Conservation (phyloP, 2,113 vertebrate species). For the Lontra canadensis region DNA sequence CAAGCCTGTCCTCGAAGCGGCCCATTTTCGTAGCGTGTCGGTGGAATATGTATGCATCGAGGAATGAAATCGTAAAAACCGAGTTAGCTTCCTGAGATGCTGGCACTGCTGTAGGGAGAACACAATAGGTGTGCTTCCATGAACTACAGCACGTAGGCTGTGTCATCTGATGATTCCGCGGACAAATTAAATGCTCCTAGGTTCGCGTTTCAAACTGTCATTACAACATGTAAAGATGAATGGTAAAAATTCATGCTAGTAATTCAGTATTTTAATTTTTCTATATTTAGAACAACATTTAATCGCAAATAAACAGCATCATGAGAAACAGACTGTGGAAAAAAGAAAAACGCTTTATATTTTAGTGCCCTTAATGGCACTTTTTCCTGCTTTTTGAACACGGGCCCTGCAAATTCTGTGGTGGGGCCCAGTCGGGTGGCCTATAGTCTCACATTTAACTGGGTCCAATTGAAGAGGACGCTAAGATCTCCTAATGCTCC, state of each 20-base stretch:
- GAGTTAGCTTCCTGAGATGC: not conserved
- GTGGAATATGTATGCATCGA: too few species aligned
- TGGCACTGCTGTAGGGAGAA: not conserved
- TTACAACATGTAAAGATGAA: not conserved
- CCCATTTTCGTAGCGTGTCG: not conserved
- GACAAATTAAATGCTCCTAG: not conserved
- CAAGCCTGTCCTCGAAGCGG: too few species aligned
- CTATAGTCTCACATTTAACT: not conserved
- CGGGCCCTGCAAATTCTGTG: not conserved
- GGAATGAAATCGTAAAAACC: not conserved
- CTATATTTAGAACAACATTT: not conserved
- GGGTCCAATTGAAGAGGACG: not conserved
- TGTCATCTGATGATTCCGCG: not conserved
- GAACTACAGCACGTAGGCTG: not conserved
- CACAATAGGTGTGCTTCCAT: not conserved
- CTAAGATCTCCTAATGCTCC: not conserved
- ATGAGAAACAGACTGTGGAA: not conserved
- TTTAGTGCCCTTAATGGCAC: not conserved
- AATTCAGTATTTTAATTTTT: slow-evolving; percentile 22
- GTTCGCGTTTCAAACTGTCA: not conserved
- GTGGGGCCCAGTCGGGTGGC: not conserved
- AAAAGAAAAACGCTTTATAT: not conserved
- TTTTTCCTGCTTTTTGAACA: not conserved
- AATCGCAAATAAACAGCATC: not conserved
- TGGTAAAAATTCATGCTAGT: not conserved